These are phyloP conservation scores for Blastobasis adustella DNA, from an alignment of 2,888 invertebrate genomes.

Conservation along the genomic window DNA sequence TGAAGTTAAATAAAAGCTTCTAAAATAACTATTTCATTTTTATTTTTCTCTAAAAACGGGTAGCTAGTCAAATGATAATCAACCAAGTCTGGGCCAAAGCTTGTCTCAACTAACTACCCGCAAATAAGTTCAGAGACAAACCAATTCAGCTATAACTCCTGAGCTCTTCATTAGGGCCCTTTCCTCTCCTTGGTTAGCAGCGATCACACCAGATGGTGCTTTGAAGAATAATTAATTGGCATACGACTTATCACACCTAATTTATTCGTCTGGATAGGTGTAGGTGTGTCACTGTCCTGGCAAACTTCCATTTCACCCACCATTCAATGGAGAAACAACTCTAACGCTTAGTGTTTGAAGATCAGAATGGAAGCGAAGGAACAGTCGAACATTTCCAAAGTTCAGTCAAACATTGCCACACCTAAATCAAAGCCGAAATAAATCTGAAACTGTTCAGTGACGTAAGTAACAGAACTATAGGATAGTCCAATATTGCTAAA, in stretches of 20 bases:
- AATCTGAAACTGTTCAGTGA: constrained; percentile 49
- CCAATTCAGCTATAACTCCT: constrained; percentile 30
- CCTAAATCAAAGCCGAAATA: constrained; percentile 66
- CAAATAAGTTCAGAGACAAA: background rate
- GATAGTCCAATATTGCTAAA: constrained; percentile 18
- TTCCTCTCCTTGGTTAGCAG: constrained; percentile 41
- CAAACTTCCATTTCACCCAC: constrained; percentile 44
- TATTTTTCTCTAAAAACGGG: too few species aligned
- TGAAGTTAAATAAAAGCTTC: too few species aligned
- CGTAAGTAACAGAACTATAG: constrained; percentile 40
- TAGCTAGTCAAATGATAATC: too few species aligned
- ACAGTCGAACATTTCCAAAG: constrained; percentile 14
- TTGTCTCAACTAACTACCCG: too few species aligned
- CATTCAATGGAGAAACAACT: constrained; percentile 21
- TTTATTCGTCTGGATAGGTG: constrained; percentile 68
- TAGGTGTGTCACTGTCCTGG: constrained; percentile 65
- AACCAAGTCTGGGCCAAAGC: too few species aligned
- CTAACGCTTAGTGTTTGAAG: constrained; percentile 17
- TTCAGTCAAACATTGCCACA: constrained; percentile 43
- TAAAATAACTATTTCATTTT: too few species aligned
- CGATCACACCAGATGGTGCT: constrained; percentile 64
- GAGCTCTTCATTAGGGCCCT: constrained; percentile 41
- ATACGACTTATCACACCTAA: constrained; percentile 72
- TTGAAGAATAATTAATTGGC: constrained; percentile 75
- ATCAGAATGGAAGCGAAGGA: too few species aligned